These are phyloP conservation scores for Meteorus sp. DNA, from an alignment of 1,140 invertebrate species.

Conservation along the genomic window DNA sequence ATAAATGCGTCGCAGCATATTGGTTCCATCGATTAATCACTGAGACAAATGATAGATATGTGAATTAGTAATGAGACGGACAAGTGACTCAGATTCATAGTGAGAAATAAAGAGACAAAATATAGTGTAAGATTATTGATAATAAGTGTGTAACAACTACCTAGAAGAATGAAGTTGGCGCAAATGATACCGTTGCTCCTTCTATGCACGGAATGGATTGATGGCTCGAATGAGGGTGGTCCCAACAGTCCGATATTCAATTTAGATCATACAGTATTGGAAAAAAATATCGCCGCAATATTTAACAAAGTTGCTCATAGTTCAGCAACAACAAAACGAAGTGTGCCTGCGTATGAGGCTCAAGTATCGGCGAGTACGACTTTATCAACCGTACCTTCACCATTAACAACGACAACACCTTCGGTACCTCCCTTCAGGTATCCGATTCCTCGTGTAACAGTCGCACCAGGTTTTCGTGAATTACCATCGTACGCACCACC, in stretches of 20 bases:
- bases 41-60: too few relatives aligned
- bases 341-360: slow-evolving; percentile 65
- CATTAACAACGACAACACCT: slow-evolving; percentile 57
- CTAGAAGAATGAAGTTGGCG: slow-evolving; percentile 17
- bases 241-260: slow-evolving; percentile 52
- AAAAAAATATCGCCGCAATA: slow-evolving; percentile 67
- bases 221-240: slow-evolving; percentile 44
- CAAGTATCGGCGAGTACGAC: slow-evolving; percentile 60
- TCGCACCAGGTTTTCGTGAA: slow-evolving; percentile 56
- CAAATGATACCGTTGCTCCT: slow-evolving; percentile 1
- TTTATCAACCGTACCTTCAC: slow-evolving; percentile 65
- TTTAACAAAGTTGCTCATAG: slow-evolving; percentile 71
- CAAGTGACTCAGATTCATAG: neutral
- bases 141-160: neutral
- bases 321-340: slow-evolving; percentile 66
- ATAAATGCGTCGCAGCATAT: too few relatives aligned
- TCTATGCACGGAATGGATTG: slow-evolving; percentile 14
- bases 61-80: slow-evolving; percentile 21
- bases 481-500: slow-evolving; percentile 81
- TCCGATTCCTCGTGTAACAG: slow-evolving; percentile 44
- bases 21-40: too few relatives aligned
- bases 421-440: slow-evolving; percentile 36
- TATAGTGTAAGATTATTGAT: too few relatives aligned
- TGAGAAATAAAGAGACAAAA: neutral
- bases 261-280: slow-evolving; percentile 56